A percentile compares a stretch with the other conserved stretches of the same genome.
Conservation (phyloP, 2,797 vertebrate species). For the Heterohyrax brucei region DNA sequence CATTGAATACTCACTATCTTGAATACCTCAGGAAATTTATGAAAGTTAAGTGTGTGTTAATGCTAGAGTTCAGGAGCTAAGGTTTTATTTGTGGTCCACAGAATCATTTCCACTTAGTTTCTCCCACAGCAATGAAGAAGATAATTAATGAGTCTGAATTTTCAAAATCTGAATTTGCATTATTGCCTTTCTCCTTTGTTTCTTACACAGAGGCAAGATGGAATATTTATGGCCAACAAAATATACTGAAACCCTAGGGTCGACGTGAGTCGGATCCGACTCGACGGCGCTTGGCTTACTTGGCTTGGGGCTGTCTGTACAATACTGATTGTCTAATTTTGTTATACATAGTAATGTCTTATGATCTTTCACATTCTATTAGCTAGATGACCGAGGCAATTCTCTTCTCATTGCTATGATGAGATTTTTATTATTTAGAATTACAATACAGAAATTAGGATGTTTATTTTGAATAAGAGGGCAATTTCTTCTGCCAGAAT, state of each 20-base stretch:
- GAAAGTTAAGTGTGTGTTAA: neutral
- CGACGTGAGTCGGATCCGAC: too few species aligned
- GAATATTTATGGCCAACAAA: neutral
- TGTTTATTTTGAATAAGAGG: slow-evolving; percentile 77
- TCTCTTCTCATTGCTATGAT: slow-evolving; percentile 75
- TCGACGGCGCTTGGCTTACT: too few species aligned
- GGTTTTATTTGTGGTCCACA: neutral
- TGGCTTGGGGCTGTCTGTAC: neutral
- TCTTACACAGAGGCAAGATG: slow-evolving; percentile 47
- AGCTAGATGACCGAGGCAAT: slow-evolving; percentile 61
- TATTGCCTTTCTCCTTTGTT: slow-evolving; percentile 45
- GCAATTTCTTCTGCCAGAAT: slow-evolving; percentile 65
- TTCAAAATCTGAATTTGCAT: neutral
- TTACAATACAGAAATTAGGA: slow-evolving; percentile 38
- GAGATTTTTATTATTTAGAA: slow-evolving; percentile 80
- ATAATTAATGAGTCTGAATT: neutral
- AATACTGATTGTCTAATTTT: slow-evolving; percentile 41
- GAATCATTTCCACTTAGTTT: neutral
- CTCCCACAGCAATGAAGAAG: neutral
- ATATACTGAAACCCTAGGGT: neutral
- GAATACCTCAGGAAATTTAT: neutral
- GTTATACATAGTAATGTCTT: neutral
- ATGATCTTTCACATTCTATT: slow-evolving; percentile 60
- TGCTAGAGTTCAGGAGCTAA: neutral
- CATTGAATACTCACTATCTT: neutral